Evolutionary conservation across 2,113 vertebrate genomes (phyloP).

Genomic region (Thryonomys swinderianus): DNA sequence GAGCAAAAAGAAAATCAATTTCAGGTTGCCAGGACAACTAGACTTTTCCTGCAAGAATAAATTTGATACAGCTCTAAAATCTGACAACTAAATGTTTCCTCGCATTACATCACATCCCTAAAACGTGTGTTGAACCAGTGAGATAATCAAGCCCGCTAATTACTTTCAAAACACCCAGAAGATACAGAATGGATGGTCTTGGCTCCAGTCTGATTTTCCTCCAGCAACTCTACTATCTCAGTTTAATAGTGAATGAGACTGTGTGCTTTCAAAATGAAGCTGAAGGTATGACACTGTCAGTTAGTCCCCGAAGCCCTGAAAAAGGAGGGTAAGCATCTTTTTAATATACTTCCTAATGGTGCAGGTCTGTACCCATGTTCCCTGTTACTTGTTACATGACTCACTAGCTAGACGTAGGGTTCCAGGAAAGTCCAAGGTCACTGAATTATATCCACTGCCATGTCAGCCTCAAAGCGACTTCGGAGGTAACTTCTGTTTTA

Average conservation of each 20-base stretch:
- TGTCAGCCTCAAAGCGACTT: neutral
- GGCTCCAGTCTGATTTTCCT: conserved; percentile 62
- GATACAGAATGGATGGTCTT: conserved; percentile 67
- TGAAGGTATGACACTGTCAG: neutral
- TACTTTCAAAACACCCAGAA: conserved; percentile 75
- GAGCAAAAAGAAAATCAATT: conserved; percentile 85
- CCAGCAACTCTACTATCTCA: neutral
- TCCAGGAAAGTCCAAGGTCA: neutral
- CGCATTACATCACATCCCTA: conserved; percentile 79
- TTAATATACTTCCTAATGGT: neutral
- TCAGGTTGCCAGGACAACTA: conserved; percentile 85
- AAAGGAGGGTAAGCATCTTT: neutral
- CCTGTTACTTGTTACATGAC: neutral
- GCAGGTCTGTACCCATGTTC: neutral
- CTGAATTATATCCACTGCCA: neutral
- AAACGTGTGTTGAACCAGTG: conserved; percentile 73
- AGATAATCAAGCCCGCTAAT: conserved; percentile 79
- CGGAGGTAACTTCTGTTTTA: neutral
- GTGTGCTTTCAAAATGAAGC: conserved; percentile 54
- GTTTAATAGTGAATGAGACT: neutral
- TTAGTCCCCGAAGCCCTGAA: neutral
- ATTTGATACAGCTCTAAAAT: conserved; percentile 80
- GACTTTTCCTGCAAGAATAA: conserved; percentile 82
- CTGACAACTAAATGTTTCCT: conserved; percentile 81
- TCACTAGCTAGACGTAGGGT: neutral